Conservation (phyloP, 2,888 invertebrate species). For the Parnassius smintheus region DNA sequence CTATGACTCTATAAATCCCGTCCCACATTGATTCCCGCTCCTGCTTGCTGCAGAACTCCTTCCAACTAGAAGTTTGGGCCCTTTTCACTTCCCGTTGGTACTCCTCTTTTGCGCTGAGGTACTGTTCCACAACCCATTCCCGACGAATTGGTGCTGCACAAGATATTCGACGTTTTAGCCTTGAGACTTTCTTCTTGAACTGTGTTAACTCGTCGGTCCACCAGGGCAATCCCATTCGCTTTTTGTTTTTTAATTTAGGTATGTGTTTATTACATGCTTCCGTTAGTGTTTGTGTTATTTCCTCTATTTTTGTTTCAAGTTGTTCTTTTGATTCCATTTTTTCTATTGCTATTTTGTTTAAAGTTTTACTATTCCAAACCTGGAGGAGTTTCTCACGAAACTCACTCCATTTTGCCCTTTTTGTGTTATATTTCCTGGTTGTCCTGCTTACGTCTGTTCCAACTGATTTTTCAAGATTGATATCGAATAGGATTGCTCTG, state of each 20-base stretch:
- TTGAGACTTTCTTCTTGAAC: not conserved
- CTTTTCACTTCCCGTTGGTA: slow-evolving; percentile 13
- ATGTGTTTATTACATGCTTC: no score
- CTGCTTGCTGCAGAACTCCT: slow-evolving; percentile 24
- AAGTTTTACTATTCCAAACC: no score
- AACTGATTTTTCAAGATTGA: not conserved
- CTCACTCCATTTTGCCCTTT: no score
- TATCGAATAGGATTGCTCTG: not conserved
- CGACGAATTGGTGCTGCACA: slow-evolving; percentile 10
- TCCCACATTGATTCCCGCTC: slow-evolving; percentile 27
- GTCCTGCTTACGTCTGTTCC: not conserved
- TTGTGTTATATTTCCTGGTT: no score
- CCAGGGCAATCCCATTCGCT: not conserved
- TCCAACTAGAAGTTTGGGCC: slow-evolving; percentile 26
- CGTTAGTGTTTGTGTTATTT: no score
- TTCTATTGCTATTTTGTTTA: no score
- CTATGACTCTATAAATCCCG: slow-evolving; percentile 27
- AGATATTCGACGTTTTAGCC: not conserved
- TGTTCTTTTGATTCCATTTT: no score
- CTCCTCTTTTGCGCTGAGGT: slow-evolving; percentile 1
- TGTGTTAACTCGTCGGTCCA: not conserved
- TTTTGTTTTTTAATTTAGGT: not conserved
- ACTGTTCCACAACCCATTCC: slow-evolving; percentile 8
- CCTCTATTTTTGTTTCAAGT: no score
- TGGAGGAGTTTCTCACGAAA: no score